Evolutionary conservation across 2,113 vertebrate genomes (phyloP).

Genomic region (Solenodon paradoxus): DNA sequence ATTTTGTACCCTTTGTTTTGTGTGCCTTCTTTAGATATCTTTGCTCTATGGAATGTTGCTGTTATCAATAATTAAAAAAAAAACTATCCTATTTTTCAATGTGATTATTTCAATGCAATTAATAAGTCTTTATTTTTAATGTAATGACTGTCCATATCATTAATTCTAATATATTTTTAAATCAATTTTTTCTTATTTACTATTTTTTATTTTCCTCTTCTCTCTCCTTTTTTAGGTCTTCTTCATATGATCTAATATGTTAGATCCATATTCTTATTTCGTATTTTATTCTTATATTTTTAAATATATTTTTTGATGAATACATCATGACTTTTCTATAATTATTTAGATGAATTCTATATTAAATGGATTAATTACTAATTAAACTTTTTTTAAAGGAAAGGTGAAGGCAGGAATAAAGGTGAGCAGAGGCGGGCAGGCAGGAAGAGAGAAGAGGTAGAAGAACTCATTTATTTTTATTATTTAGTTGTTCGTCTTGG

Average conservation of each 20-base stretch:
- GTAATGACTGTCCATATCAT: not conserved
- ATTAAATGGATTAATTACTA: not conserved
- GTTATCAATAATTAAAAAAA: not conserved
- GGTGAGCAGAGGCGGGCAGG: too few relatives aligned
- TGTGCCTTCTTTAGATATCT: not conserved
- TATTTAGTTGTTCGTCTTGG: too few relatives aligned
- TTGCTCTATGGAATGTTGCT: not conserved
- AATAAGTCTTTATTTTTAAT: not conserved
- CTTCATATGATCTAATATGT: not conserved
- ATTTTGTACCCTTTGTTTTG: not conserved
- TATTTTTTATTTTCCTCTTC: not conserved
- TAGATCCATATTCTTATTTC: conserved; percentile 23
- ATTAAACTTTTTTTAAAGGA: not conserved
- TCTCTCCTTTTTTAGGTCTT: not conserved
- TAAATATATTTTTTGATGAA: not conserved
- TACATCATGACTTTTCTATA: not conserved
- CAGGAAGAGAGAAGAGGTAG: too few relatives aligned
- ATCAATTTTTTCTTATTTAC: not conserved
- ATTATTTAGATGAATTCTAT: not conserved
- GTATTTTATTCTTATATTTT: not conserved
- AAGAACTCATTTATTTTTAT: too few relatives aligned
- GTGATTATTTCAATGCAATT: not conserved
- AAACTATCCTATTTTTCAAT: not conserved
- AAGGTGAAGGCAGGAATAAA: too few relatives aligned
- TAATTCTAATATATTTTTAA: not conserved